A percentile compares a stretch with the other conserved stretches of the same genome.
Conservation (phyloP, 2,113 vertebrate genomes). For the Ancistrus triradiatus region DNA sequence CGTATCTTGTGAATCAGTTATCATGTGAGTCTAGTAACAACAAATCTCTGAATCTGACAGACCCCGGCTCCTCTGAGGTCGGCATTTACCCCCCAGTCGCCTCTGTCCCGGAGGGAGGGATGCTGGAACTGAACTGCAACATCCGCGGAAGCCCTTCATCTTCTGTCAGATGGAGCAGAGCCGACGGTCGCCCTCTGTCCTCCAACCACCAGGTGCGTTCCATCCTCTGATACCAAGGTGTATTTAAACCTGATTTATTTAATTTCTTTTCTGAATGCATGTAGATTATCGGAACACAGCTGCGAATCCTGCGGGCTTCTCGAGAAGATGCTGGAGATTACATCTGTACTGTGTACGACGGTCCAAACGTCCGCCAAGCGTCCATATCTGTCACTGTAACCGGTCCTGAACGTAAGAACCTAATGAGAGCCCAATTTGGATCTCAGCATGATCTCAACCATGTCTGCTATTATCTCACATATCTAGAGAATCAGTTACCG, state of each 20-base stretch:
- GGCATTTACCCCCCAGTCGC: conserved; percentile 79
- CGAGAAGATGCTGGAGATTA: conserved; percentile 83
- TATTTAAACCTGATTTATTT: too few relatives aligned
- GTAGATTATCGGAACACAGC: conserved; percentile 74
- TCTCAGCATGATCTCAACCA: too few relatives aligned
- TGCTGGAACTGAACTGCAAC: conserved; percentile 81
- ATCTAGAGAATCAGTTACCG: too few relatives aligned
- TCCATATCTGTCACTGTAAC: conserved; percentile 75
- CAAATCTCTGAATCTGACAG: background rate
- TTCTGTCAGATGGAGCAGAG: conserved; percentile 79
- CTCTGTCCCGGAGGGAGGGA: conserved; percentile 77
- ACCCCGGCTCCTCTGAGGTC: conserved; percentile 46
- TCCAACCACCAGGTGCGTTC: conserved; percentile 84
- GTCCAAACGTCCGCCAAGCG: conserved; percentile 62
- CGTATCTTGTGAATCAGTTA: too few relatives aligned
- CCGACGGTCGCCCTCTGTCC: conserved; percentile 63
- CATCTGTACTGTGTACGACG: conserved; percentile 72
- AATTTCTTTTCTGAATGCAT: background rate
- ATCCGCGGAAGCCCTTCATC: conserved; percentile 75
- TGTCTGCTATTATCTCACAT: too few relatives aligned
- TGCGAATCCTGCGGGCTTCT: conserved; percentile 77
- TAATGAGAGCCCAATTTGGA: too few relatives aligned
- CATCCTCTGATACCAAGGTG: too few relatives aligned
- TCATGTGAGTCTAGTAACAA: too few relatives aligned
- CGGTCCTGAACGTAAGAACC: conserved; percentile 67